Percentiles rank a stretch among this genome's conserved stretches.
Evolutionary conservation across 2,888 invertebrate species (phyloP).

Genomic region (Drosophila glabriapex): DNA sequence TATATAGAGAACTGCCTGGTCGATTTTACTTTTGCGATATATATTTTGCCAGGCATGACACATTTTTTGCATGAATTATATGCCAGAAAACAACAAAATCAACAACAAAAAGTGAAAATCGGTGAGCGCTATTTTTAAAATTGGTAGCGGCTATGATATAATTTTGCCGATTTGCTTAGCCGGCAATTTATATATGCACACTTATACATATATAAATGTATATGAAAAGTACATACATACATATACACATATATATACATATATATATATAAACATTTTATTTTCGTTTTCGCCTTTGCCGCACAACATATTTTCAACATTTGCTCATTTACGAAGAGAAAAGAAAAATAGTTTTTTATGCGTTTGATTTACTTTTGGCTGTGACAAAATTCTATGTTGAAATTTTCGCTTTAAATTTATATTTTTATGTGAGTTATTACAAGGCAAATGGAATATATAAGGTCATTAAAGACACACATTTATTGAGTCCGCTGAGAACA

Average conservation of each 20-base stretch:
- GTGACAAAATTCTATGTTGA: conserved; percentile 60
- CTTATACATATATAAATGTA: conserved; percentile 12
- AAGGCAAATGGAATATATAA: conserved; percentile 40
- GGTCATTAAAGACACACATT: conserved; percentile 25
- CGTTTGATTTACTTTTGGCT: conserved; percentile 45
- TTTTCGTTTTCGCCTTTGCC: conserved; percentile 68
- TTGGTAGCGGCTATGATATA: conserved; percentile 72
- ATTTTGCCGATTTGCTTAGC: conserved; percentile 73
- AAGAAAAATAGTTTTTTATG: conserved; percentile 7
- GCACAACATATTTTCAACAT: conserved; percentile 58
- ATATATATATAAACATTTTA: conserved; percentile 47
- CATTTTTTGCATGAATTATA: conserved; percentile 66
- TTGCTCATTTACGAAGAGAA: conserved; percentile 59
- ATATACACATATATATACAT: conserved; percentile 3
- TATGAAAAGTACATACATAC: conserved; percentile 12
- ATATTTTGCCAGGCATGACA: conserved; percentile 66
- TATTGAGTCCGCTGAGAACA: conserved; percentile 16
- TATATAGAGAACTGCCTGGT: conserved; percentile 22
- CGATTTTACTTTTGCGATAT: conserved; percentile 43
- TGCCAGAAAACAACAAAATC: conserved; percentile 10
- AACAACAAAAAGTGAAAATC: conserved; percentile 40
- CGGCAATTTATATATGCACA: conserved; percentile 57
- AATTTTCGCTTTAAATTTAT: conserved; percentile 22
- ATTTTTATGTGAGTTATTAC: conserved; percentile 52
- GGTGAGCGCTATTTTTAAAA: conserved; percentile 76